These are phyloP conservation scores for Menidia menidia DNA, from an alignment of 2,797 vertebrate genomes.

Conservation along the genomic window DNA sequence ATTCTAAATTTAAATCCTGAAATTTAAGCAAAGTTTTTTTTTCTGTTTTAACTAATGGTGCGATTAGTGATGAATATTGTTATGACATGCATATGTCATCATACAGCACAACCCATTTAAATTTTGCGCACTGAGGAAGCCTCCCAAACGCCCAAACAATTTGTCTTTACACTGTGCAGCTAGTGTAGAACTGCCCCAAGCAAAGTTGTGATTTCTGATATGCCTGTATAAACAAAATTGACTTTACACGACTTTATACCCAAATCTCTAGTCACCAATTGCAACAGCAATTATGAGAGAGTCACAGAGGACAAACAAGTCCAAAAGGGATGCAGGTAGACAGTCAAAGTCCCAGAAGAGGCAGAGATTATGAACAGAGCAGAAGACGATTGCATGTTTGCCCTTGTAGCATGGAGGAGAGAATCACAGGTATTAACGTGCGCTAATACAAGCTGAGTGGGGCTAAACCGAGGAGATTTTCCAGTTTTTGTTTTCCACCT, in stretches of 20 bases:
- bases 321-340: constrained; percentile 2
- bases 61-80: background rate
- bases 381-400: background rate
- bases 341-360: background rate
- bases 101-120: background rate
- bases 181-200: constrained; percentile 11
- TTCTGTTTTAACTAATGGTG: background rate
- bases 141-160: background rate
- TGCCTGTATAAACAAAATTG: constrained; percentile 6
- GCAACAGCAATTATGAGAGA: constrained; percentile 15
- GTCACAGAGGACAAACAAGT: constrained; percentile 6
- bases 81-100: background rate
- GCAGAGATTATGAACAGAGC: constrained; percentile 1
- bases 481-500: background rate
- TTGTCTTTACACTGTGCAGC: background rate
- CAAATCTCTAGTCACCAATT: constrained; percentile 1
- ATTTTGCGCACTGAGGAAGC: background rate
- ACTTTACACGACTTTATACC: constrained; percentile 8
- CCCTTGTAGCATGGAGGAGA: background rate
- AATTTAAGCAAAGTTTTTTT: background rate
- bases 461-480: background rate
- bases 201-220: constrained; percentile 1
- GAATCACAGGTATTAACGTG: background rate
- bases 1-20: too few species aligned
- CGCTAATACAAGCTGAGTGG: background rate